phyloP scores from a whole-genome alignment of 2,888 invertebrate species.

The Nomada fabriciana region DNA sequence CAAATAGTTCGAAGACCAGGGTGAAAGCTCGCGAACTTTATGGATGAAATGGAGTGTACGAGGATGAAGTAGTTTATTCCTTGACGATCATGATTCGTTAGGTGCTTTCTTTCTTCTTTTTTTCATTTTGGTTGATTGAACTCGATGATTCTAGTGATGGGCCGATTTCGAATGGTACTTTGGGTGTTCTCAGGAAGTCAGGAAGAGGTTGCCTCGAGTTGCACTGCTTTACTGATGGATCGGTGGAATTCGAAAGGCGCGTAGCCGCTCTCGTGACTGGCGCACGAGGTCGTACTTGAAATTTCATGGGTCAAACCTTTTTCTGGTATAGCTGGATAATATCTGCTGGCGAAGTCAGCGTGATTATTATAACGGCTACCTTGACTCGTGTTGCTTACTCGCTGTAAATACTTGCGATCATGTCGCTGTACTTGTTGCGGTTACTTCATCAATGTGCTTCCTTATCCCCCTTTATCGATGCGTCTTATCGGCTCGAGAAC shows the following conservation, averaged over 20 bases:
- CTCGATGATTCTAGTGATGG: not conserved
- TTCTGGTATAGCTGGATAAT: constrained; percentile 52
- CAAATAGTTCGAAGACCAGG: not conserved
- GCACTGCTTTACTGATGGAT: constrained; percentile 1
- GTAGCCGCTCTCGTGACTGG: constrained; percentile 48
- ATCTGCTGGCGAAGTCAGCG: constrained; percentile 33
- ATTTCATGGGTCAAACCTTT: constrained; percentile 60
- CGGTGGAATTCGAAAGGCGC: constrained; percentile 27
- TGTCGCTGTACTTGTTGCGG: constrained; percentile 13
- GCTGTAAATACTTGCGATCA: not conserved
- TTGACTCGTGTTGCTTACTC: constrained; percentile 15
- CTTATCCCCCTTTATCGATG: not conserved
- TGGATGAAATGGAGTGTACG: not conserved
- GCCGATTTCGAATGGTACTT: no score
- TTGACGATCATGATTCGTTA: no score
- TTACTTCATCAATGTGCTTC: not conserved
- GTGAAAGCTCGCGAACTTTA: not conserved
- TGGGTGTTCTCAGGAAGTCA: not conserved
- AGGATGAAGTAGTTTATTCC: not conserved
- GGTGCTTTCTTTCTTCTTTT: no score
- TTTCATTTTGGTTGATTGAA: not conserved
- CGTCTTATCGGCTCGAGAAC: no score
- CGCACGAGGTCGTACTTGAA: constrained; percentile 57
- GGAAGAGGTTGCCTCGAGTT: not conserved
- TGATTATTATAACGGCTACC: constrained; percentile 26